Evolutionary conservation across 2,113 vertebrate species (phyloP), one percentile per base, ranked within the genome.

Genomic region (Lamprotornis superbus): DNA sequence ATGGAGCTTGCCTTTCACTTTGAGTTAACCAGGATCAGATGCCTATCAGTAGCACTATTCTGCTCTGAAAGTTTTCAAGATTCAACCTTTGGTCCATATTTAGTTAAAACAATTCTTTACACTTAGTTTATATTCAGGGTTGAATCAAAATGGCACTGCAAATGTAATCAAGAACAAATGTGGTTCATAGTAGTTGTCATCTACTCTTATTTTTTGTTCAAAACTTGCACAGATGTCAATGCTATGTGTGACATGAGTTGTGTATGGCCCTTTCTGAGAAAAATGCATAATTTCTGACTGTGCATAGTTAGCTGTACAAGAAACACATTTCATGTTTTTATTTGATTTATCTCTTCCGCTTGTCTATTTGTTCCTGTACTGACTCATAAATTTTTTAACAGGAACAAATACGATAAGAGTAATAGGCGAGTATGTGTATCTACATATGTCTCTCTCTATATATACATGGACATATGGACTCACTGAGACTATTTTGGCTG

Each of bases 341-440:
- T 89, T 96, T 97, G 90, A 96, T 95, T 96, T 96, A 92, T 96
- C 53, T 96, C 70, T 97, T 95, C 90, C 12, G 0, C 76, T 96
- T 90, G 84, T 88, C 92, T 97, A 69, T 97, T 97, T 97, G 94
- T 97, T 98, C 96, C 97, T 97, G 90, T 93, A 80, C 39, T 95
- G 89, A 96, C 89, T 97, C 94, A 97, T 92, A 93, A 88, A n/a
- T n/a, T 65, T 94, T 93, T 90, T 87, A 95, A 77, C 96, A 97
- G 96, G 96, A 97, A 96, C 83, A 98, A 96, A 95, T 96, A 96
- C 15, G 94, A 96, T 96, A 95, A 94, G 92, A 92, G 44, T 89
- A 89, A 74, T 84, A 95, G 52, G 64, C n/a, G 18, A 92, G 77
- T 28, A 37, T 52, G 27, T 65, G 57, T 61, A 23, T 87, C 69